Conservation (phyloP, 1,140 invertebrate species). For the Caenorhabditis latens region DNA sequence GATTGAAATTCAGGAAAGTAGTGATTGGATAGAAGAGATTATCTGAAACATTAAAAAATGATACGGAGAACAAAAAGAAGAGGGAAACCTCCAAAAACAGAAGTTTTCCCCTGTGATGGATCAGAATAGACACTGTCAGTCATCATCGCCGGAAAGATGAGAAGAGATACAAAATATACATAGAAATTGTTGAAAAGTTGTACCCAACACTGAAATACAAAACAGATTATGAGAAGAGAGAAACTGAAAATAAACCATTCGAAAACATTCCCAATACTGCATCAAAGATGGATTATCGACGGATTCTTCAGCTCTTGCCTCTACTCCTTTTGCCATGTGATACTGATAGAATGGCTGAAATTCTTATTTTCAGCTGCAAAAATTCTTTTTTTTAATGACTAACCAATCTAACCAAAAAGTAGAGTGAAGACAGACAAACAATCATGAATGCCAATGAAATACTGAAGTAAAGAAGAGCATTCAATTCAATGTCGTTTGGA, state of each 20-base stretch:
- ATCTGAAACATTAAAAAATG: neutral
- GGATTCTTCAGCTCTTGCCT: constrained; percentile 51
- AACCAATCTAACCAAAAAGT: constrained; percentile 49
- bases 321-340: constrained; percentile 52
- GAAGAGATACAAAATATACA: constrained; percentile 60
- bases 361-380: neutral
- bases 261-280: constrained; percentile 62
- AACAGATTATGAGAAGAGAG: neutral
- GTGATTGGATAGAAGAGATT: constrained; percentile 55
- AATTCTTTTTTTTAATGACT: neutral
- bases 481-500: constrained; percentile 60
- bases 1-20: constrained; percentile 63
- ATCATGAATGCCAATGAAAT: constrained; percentile 60
- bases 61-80: neutral
- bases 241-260: constrained; percentile 25
- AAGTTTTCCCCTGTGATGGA: neutral
- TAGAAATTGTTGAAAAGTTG: constrained; percentile 65
- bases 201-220: constrained; percentile 61
- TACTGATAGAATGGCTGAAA: constrained; percentile 61
- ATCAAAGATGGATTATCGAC: constrained; percentile 42
- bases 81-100: constrained; percentile 14
- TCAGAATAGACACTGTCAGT: constrained; percentile 52
- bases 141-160: constrained; percentile 64
- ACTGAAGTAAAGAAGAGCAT: constrained; percentile 61
- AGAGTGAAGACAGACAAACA: constrained; percentile 46